Conservation (phyloP, 2,888 invertebrate genomes). For the Andrena bicolor region DNA sequence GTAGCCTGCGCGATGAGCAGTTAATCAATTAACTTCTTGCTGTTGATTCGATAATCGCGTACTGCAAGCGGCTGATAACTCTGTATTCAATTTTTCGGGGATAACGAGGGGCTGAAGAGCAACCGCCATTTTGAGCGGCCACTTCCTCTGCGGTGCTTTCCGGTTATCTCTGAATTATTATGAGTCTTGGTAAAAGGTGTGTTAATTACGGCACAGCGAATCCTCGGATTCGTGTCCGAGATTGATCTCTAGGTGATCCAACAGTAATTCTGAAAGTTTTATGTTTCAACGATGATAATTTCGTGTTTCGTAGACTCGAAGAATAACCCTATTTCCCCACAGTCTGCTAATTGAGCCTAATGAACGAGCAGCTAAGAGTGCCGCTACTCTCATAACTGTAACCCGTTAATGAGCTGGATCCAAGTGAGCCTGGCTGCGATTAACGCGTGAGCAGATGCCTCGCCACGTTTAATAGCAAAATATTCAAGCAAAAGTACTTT, state of each 20-base stretch:
- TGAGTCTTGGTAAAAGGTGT: too few relatives aligned
- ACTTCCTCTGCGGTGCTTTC: too few relatives aligned
- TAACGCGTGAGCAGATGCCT: not conserved
- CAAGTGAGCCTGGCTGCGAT: slow-evolving; percentile 5
- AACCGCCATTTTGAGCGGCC: not conserved
- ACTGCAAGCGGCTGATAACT: not conserved
- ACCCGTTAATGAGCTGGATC: not conserved
- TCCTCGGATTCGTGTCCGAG: too few relatives aligned
- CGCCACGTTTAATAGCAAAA: not conserved
- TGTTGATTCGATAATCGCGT: slow-evolving; percentile 14
- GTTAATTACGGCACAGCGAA: too few relatives aligned
- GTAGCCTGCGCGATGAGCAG: slow-evolving; percentile 1
- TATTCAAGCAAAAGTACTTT: not conserved
- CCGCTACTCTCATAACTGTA: slow-evolving; percentile 27
- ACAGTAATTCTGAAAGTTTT: too few relatives aligned
- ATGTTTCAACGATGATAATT: not conserved
- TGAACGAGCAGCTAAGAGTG: slow-evolving; percentile 5
- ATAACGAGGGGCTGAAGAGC: not conserved
- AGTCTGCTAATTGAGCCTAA: slow-evolving; percentile 5
- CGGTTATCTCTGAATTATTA: too few relatives aligned
- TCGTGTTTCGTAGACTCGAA: not conserved
- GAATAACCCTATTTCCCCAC: not conserved
- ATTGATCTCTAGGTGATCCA: too few relatives aligned
- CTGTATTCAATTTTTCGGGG: not conserved
- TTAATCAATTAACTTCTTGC: slow-evolving; percentile 8